Base-by-base conservation (phyloP, 2,888 invertebrate species). In the Phaedon cochleariae region DNA sequence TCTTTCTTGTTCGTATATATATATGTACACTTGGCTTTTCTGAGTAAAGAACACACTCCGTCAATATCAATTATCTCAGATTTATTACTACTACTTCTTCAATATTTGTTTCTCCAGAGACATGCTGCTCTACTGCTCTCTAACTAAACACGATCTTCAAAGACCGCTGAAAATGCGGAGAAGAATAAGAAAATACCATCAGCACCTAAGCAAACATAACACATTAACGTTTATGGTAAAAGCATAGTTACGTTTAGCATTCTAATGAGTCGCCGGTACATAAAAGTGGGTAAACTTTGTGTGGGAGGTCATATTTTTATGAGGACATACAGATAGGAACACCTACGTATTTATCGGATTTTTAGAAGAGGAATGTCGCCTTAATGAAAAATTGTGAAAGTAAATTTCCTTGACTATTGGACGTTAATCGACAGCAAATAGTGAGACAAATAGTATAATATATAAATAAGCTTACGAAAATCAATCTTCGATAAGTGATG, bases 171-270 rank as follows among this genome's bases (percentile, higher is more conserved):
- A 41, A 41, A 41, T 41, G 41, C 15, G 6, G 41, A 53, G 61
- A 26, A 62, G 62, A 57, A 62, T 62, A 48, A 63, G 54, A 62
- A 41, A 68, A 65, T 64, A 57, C 57, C 57, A 57, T 45, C 57
- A 57, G 76, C 77, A 78, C 77, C 78, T 79, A 79, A 76, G 72
- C 76, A 79, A 79, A 79, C 77, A 78, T 73, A 48, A 69, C 76
- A 76, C 73, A 75, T 77, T 74, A 76, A 73, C 77, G 76, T 78
- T 80, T 78, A 79, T 77, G 77, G 77, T 76, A 77, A 79, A 76
- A 79, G 79, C 74, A 65, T 74, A 67, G 76, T 74, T 76, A 73
- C 74, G 77, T 78, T 77, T 78, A 77, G 77, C 76, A 79, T 80
- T 77, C 76, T 79, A 79, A 80, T 78, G 79, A 79, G 76, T 76